Percentiles rank a stretch among this genome's conserved stretches.
Evolutionary conservation across 1,140 invertebrate genomes (phyloP).

Genomic region (Hydropsyche tenuis): DNA sequence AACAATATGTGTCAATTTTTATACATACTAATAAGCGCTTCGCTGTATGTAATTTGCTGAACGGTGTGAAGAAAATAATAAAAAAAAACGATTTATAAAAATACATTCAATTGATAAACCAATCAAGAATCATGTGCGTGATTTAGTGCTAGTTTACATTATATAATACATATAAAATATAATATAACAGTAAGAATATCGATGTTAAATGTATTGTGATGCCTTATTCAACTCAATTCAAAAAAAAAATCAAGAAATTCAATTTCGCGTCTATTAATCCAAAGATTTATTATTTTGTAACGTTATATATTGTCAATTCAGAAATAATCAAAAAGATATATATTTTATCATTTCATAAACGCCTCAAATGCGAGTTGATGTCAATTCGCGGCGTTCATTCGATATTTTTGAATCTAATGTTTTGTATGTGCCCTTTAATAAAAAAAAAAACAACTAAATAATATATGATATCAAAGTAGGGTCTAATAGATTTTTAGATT

Average conservation of each 20-base stretch:
- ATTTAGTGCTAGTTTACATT: constrained; percentile 8
- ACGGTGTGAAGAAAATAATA: neutral
- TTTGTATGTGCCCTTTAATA: too few species aligned
- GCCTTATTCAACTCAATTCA: constrained; percentile 37
- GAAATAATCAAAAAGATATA: too few species aligned
- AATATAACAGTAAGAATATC: constrained; percentile 15
- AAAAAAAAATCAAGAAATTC: constrained; percentile 18
- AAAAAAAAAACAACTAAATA: too few species aligned
- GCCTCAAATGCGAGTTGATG: too few species aligned
- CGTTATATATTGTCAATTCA: neutral
- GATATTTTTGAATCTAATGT: too few species aligned
- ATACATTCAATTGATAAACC: neutral
- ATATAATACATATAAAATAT: constrained; percentile 1
- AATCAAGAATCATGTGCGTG: constrained; percentile 3
- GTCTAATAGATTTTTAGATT: constrained; percentile 14
- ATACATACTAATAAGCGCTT: constrained; percentile 15
- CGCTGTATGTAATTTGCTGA: constrained; percentile 10
- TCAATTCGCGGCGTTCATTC: too few species aligned
- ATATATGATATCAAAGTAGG: neutral
- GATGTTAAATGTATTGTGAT: constrained; percentile 42
- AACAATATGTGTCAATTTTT: constrained; percentile 25
- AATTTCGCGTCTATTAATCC: constrained; percentile 13
- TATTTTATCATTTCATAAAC: too few species aligned
- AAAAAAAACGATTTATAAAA: neutral
- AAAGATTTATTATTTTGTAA: neutral